Base-by-base conservation (phyloP, 2,888 invertebrate genomes). In the Dryomyza anilis region DNA sequence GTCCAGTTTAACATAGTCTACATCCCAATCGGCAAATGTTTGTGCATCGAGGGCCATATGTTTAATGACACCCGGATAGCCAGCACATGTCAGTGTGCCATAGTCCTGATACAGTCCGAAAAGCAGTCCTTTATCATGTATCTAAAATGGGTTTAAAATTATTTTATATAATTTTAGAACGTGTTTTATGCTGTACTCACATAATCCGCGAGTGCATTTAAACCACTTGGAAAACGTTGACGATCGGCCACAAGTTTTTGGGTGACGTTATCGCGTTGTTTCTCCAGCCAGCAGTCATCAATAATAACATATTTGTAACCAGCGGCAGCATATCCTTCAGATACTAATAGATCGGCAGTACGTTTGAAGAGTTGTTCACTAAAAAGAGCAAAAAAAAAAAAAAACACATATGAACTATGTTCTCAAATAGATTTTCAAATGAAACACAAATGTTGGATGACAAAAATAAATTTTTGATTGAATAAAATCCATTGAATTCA, bases 81-180 rank as follows among this genome's bases (percentile, higher is more conserved):
- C 91, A 4, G 86, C 91, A 78, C 93, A 94, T 0, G 93, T 94
- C 63, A 86, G 83, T 1, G 87, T 89, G 2, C 93, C 93, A 81
- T 89, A 91, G 78, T 93, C 92, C 75, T 89, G 90, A 76, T 94
- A 94, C 66, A 93, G 87, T 3, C 93, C 93, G 77, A 93, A 89
- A 78, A 91, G 90, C 6, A 94, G 81, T 0, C 91, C 91, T 72
- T 85, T 86, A 0, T 81, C 78, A 74, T 92, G 92, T 62, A 92
- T 85, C 61, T 61, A 39, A n/a, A 43, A 61, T 3, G 12, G 8
- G 14, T 33, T 33, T 33, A 7, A 7, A 33, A 33, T 8, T 33
- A 7, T 12, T 8, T 33, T 33, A 8, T 33, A 33, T 7, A 33
- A 33, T 33, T 12, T 8, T 33, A 33, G 33, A 12, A 33, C 7